A percentile compares a stretch with the other conserved stretches of the same genome.
Conservation (phyloP, 2,797 vertebrate species). For the Pampus argenteus region DNA sequence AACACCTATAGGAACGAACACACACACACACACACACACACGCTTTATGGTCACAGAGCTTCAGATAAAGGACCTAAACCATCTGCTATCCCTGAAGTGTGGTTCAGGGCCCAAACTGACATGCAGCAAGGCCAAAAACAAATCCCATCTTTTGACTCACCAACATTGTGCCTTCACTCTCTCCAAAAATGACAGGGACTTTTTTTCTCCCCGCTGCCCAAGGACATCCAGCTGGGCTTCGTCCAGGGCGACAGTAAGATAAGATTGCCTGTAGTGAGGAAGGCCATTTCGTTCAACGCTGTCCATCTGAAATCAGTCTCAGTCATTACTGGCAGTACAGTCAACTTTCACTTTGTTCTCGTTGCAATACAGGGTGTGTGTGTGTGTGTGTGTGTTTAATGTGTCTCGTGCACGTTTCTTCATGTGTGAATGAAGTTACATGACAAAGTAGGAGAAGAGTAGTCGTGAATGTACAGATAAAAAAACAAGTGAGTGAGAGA, state of each 20-base stretch:
- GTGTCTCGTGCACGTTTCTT: not conserved
- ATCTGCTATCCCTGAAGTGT: not conserved
- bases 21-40: not conserved
- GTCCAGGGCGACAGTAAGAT: conserved; percentile 55
- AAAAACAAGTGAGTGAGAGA: conserved; percentile 12
- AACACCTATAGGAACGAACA: conserved; percentile 81
- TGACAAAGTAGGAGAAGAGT: not conserved
- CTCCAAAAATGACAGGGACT: conserved; percentile 50
- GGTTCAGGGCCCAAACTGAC: not conserved
- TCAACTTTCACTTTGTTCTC: conserved; percentile 28
- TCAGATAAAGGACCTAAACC: not conserved
- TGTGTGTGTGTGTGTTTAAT: conserved; percentile 14
- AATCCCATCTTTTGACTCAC: conserved; percentile 57
- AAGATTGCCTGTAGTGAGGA: conserved; percentile 23
- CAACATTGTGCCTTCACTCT: conserved; percentile 60
- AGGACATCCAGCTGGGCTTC: conserved; percentile 72
- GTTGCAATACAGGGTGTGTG: conserved; percentile 6
- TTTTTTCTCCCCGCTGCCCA: conserved; percentile 51
- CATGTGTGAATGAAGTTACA: conserved; percentile 20
- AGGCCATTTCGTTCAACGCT: conserved; percentile 23
- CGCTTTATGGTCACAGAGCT: not conserved
- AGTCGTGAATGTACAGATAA: not conserved
- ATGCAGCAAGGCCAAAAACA: not conserved
- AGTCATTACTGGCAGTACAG: conserved; percentile 14
- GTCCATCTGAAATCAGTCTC: conserved; percentile 55